These are phyloP conservation scores for Zoanthus sansibaricus DNA, from an alignment of 92 coral and sea anemone species.

Conservation along the genomic window DNA sequence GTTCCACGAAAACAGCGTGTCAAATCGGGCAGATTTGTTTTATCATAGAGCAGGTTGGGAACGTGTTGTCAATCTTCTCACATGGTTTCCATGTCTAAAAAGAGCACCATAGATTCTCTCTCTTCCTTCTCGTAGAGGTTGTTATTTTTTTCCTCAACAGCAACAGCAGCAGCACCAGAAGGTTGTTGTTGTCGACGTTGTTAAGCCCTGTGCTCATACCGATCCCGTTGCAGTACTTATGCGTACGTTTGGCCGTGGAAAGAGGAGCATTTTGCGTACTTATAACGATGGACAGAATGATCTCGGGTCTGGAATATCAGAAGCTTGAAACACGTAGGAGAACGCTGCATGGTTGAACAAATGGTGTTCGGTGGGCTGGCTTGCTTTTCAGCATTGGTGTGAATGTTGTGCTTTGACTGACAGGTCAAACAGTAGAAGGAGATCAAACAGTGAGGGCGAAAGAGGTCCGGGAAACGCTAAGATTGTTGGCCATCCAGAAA, in stretches of 20 bases:
- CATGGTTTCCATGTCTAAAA: conserved; percentile 7
- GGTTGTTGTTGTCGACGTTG: too few relatives aligned
- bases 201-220: too few relatives aligned
- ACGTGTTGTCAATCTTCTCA: neutral
- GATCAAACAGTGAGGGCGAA: neutral
- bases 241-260: neutral
- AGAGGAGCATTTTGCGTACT: neutral
- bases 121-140: neutral
- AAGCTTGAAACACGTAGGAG: neutral
- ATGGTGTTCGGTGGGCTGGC: neutral
- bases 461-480: neutral
- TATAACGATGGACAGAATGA: neutral
- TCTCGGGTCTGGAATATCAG: neutral
- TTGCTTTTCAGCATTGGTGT: neutral
- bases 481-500: neutral
- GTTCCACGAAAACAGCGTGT: neutral
- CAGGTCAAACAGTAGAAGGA: neutral
- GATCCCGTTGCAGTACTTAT: too few relatives aligned
- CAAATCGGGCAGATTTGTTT: neutral
- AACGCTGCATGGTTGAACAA: neutral
- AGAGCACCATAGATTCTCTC: neutral
- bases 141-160: neutral
- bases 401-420: neutral
- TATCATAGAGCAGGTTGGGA: neutral
- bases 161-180: neutral